Percentiles rank a stretch among this genome's conserved stretches.
Conservation (phyloP, 2,888 invertebrate species). For the Boloria selene region DNA sequence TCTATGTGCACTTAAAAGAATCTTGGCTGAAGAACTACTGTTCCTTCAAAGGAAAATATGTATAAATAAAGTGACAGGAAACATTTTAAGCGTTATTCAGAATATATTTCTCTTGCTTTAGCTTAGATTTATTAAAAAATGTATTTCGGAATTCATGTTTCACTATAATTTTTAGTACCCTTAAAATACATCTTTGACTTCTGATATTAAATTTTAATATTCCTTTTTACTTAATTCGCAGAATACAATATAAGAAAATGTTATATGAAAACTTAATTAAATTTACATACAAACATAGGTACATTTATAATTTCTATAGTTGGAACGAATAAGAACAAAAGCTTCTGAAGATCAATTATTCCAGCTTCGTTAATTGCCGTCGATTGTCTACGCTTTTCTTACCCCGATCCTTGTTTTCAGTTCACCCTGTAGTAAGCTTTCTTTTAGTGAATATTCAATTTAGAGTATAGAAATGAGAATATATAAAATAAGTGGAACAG, state of each 20-base stretch:
- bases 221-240: no score
- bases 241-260: no score
- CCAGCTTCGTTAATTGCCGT: slow-evolving; percentile 41
- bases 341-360: not conserved
- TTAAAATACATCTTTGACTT: not conserved
- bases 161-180: not conserved
- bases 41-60: slow-evolving; percentile 30
- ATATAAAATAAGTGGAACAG: no score
- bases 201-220: no score
- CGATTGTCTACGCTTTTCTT: slow-evolving; percentile 40
- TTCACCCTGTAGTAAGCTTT: slow-evolving; percentile 1
- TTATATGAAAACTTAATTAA: not conserved
- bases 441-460: slow-evolving; percentile 2
- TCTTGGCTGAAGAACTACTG: slow-evolving; percentile 25
- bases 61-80: slow-evolving; percentile 14
- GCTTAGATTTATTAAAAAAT: not conserved
- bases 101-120: not conserved
- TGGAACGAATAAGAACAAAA: not conserved
- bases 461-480: no score
- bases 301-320: no score
- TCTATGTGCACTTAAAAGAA: slow-evolving; percentile 28
- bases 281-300: no score
- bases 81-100: slow-evolving; percentile 13
- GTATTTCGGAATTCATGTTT: not conserved
- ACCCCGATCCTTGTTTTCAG: slow-evolving; percentile 20